Conservation (phyloP, 1,140 invertebrate genomes). For the Carposina sasakii region DNA sequence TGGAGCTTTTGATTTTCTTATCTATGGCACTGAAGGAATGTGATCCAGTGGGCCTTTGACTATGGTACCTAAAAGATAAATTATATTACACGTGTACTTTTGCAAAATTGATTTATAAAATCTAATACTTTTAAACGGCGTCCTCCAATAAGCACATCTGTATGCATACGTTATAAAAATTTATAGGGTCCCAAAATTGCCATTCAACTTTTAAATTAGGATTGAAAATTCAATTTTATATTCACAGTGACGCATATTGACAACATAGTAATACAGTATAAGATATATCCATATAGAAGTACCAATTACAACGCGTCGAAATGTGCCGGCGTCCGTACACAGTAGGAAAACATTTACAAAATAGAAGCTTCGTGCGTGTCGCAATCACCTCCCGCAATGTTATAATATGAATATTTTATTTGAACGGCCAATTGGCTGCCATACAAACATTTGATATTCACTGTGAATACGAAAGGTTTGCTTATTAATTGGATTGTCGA, state of each 20-base stretch:
- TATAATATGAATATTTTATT: conserved; percentile 62
- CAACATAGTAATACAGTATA: not conserved
- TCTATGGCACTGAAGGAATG: too few relatives aligned
- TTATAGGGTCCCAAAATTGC: too few relatives aligned
- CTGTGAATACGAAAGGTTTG: conserved; percentile 59
- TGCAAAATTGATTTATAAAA: too few relatives aligned
- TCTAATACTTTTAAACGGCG: too few relatives aligned
- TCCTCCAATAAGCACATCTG: too few relatives aligned
- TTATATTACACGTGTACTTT: too few relatives aligned
- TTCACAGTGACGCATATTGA: not conserved
- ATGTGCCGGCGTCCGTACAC: not conserved
- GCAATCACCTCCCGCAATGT: conserved; percentile 38
- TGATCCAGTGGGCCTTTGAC: too few relatives aligned
- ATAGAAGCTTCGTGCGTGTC: conserved; percentile 19
- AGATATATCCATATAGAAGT: not conserved
- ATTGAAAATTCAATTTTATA: not conserved
- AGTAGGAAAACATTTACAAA: conserved; percentile 13
- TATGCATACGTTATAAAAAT: too few relatives aligned
- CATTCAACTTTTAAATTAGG: too few relatives aligned
- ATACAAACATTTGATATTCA: conserved; percentile 60
- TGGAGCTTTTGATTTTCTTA: too few relatives aligned
- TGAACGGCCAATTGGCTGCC: conserved; percentile 41
- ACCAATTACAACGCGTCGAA: not conserved
- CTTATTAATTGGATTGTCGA: conserved; percentile 65
- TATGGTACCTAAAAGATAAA: too few relatives aligned